Conservation (phyloP, 2,888 invertebrate genomes). For the Salticus scenicus region DNA sequence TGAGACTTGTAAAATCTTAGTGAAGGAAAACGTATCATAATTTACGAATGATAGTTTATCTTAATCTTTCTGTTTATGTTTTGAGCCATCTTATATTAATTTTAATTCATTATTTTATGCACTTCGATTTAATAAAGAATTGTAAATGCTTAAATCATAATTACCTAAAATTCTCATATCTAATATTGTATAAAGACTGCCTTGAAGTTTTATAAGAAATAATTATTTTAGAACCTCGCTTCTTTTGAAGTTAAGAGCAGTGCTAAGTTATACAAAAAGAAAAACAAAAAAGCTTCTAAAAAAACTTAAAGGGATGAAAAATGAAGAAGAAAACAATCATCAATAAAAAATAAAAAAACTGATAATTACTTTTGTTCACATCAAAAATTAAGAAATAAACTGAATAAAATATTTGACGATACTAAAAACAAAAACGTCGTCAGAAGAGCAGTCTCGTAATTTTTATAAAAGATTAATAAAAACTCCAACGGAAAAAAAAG, state of each 20-base stretch:
- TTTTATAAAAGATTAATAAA: not conserved
- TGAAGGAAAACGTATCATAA: no score
- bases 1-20: no score
- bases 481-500: not conserved
- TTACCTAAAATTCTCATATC: no score
- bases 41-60: no score
- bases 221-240: not conserved
- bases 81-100: no score
- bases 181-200: no score
- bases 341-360: not conserved
- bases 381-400: not conserved
- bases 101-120: no score
- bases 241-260: no score
- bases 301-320: no score
- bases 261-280: not conserved
- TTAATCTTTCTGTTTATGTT: no score
- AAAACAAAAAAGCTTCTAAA: not conserved
- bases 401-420: not conserved
- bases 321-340: not conserved
- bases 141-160: no score
- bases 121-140: no score
- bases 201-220: not conserved
- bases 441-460: not conserved
- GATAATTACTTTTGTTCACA: conserved; percentile 1
- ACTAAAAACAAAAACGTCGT: not conserved